Evolutionary conservation across 2,888 invertebrate genomes (phyloP), one percentile per base, ranked within the genome.

Genomic region (Cataglyphis rosenhaueri): DNA sequence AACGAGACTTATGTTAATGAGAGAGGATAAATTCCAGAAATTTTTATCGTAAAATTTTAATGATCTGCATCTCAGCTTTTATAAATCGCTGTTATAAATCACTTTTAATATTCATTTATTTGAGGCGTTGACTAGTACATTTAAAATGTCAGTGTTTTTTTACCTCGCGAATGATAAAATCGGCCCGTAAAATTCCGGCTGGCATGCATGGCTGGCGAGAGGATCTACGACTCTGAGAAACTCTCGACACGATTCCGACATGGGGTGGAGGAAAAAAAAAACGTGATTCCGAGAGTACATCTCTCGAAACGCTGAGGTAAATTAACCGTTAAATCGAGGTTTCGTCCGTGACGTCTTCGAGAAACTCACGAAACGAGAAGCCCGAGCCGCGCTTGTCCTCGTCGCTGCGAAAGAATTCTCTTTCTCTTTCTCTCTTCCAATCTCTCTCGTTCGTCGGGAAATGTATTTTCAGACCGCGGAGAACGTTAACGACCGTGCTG

Each of bases 311-410:
- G 78, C 44, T 44, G 59, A 59, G 78, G 78, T 79, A 79, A 79
- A 79, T 79, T 79, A 79, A 79, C 78, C 78, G 70, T 79, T 79
- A 79, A 79, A 79, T 79, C 78, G 78, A 79, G 78, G 70, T 79
- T 79, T 79, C 78, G 70, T 78, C 57, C 78, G 68, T 78, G 78
- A 78, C 68, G 78, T 79, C 78, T 68, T 79, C 78, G 70, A 70
- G 78, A 79, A 79, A 79, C 70, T 79, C 70, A 79, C 78, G 78
- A 79, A 79, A 79, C 78, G 78, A 59, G 52, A 75, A 75, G 64
- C 55, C n/a, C 75, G 35, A 59, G 18, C 41, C 57, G n/a, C 41
- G 57, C 44, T 65, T 12, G 78, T 78, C 52, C 52, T 52, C 78
- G 78, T 52, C 44, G 21, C 32, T 35, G 35, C 59, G 44, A 70